These are phyloP conservation scores for Stomorhina lunata DNA, from an alignment of 2,888 invertebrate species.

Conservation along the genomic window DNA sequence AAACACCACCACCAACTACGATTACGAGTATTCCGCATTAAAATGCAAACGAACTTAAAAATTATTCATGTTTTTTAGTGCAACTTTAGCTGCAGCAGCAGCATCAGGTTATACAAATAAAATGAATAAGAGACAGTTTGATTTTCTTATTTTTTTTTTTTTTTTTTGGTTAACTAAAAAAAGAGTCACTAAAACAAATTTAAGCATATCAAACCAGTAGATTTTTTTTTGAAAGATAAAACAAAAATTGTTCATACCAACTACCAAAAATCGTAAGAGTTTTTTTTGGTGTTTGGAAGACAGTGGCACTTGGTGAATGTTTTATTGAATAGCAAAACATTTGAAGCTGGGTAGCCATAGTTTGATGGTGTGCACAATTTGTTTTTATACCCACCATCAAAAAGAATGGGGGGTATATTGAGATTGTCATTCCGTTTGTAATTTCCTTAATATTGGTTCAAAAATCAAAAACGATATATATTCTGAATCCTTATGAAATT, in stretches of 20 bases:
- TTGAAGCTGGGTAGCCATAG: slow-evolving; percentile 57
- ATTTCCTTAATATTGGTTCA: no score
- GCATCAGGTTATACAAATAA: slow-evolving; percentile 60
- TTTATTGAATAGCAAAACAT: slow-evolving; percentile 57
- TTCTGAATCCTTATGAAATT: no score
- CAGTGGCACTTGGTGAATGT: slow-evolving; percentile 64
- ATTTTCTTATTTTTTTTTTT: neutral
- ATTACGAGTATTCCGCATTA: neutral
- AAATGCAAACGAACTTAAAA: neutral
- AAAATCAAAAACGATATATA: no score
- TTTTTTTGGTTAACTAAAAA: neutral
- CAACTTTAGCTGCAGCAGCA: slow-evolving; percentile 16
- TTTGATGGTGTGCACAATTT: slow-evolving; percentile 27
- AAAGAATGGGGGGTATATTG: no score
- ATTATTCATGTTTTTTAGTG: neutral
- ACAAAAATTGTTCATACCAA: slow-evolving; percentile 43
- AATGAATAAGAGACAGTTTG: neutral
- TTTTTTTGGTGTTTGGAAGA: slow-evolving; percentile 34
- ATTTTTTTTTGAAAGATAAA: slow-evolving; percentile 36
- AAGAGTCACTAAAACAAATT: slow-evolving; percentile 49
- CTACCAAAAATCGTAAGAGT: slow-evolving; percentile 31
- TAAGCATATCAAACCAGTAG: slow-evolving; percentile 64
- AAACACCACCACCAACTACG: slow-evolving; percentile 28
- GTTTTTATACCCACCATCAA: no score
- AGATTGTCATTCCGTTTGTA: no score